These are phyloP conservation scores for Podilymbus podiceps DNA, from an alignment of 2,113 vertebrate species.

Conservation along the genomic window DNA sequence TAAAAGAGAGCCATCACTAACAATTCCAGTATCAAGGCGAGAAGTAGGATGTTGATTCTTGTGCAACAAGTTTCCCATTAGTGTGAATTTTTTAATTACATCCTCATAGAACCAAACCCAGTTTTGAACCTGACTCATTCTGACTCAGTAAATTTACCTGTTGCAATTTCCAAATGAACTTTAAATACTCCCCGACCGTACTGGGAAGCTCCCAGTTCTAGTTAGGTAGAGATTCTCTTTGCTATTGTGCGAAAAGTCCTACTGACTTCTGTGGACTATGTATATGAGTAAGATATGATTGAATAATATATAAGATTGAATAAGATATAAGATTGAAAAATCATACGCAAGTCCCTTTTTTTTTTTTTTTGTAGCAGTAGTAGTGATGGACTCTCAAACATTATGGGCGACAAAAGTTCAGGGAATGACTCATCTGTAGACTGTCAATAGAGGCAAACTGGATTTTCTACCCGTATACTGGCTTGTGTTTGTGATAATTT, in stretches of 20 bases:
- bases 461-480: not conserved
- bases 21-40: not conserved
- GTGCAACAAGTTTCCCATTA: conserved; percentile 21
- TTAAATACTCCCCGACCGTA: not conserved
- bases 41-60: not conserved
- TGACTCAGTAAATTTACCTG: conserved; percentile 32
- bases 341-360: not conserved
- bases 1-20: not conserved
- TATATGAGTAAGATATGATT: not conserved
- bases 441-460: not conserved
- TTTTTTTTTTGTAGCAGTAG: not conserved
- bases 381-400: not conserved
- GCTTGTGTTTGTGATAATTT: not conserved
- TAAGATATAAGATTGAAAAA: no score
- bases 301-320: no score
- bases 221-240: not conserved
- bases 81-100: not conserved
- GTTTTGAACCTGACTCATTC: conserved; percentile 14
- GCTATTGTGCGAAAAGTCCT: not conserved
- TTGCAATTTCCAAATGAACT: not conserved
- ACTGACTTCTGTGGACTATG: not conserved
- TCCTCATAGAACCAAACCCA: conserved; percentile 21
- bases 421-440: not conserved
- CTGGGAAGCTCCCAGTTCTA: not conserved
- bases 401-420: not conserved